Percentiles rank a stretch among this genome's conserved stretches.
phyloP scores from a whole-genome alignment of 2,113 vertebrate species.

The Hemiprocne comata region DNA sequence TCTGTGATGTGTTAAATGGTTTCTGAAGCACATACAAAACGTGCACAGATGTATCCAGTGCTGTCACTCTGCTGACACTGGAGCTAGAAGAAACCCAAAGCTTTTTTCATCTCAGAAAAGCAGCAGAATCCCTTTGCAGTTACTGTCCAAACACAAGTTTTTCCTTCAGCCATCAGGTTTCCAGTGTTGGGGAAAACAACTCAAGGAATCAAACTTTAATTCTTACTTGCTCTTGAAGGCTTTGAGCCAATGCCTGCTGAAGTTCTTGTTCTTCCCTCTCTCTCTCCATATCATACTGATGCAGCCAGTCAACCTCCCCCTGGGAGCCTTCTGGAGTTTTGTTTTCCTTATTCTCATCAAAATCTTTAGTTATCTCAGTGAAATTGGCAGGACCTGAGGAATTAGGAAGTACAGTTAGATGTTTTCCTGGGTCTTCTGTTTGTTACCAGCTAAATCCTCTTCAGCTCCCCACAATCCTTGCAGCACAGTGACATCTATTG shows the following conservation, averaged over 20 bases:
- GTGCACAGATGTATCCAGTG: background rate
- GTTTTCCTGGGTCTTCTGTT: background rate
- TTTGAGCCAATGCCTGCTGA: conserved; percentile 96
- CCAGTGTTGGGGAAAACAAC: background rate
- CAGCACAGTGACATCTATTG: conserved; percentile 57
- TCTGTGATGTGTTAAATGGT: background rate
- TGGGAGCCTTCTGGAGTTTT: conserved; percentile 92
- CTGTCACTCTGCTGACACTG: background rate
- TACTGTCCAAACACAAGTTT: background rate
- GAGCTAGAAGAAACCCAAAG: background rate
- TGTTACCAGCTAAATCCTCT: background rate
- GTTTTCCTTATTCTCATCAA: conserved; percentile 99
- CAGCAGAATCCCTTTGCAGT: background rate
- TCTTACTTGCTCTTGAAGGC: conserved; percentile 95
- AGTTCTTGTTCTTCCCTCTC: conserved; percentile 97
- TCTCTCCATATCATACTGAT: conserved; percentile 91
- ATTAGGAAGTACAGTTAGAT: conserved; percentile 7
- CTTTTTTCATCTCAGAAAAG: background rate
- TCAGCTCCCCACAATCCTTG: background rate
- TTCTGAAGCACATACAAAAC: background rate
- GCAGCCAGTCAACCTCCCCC: conserved; percentile 94
- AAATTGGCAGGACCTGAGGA: conserved; percentile 76
- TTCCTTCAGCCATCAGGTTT: background rate
- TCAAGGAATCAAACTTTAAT: background rate
- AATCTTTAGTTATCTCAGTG: conserved; percentile 83